Evolutionary conservation across 2,113 vertebrate genomes (phyloP).

Genomic region (Plecturocebus donacophilus): DNA sequence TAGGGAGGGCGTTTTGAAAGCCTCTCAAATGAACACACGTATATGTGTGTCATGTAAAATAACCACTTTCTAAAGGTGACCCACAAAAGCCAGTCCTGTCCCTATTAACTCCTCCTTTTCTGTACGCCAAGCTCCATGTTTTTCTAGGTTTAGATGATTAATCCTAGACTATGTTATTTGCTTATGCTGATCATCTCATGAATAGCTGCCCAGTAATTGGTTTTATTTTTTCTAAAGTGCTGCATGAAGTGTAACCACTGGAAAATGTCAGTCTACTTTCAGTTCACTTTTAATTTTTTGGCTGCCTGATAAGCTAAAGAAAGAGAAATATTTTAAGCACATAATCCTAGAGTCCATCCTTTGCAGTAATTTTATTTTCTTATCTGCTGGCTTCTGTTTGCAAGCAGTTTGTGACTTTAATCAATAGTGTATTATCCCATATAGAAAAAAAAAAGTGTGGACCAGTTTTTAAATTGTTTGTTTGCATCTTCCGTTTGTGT

Average conservation of each 20-base stretch:
- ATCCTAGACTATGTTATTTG: constrained; percentile 45
- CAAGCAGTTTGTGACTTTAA: not conserved
- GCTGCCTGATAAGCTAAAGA: constrained; percentile 41
- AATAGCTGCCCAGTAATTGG: constrained; percentile 51
- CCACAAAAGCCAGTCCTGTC: not conserved
- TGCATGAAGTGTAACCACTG: not conserved
- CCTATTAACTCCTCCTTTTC: not conserved
- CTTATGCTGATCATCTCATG: constrained; percentile 38
- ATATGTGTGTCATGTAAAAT: not conserved
- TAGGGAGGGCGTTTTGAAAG: not conserved
- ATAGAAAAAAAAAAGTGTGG: not conserved
- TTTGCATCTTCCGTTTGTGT: not conserved
- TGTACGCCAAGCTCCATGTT: not conserved
- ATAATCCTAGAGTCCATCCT: not conserved
- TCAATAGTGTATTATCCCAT: not conserved
- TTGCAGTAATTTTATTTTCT: constrained; percentile 35
- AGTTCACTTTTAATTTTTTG: constrained; percentile 26
- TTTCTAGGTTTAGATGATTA: constrained; percentile 2
- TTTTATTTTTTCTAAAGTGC: constrained; percentile 47
- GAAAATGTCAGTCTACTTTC: not conserved
- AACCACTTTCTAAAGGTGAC: not conserved
- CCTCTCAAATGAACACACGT: not conserved
- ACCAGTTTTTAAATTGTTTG: not conserved
- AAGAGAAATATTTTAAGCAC: constrained; percentile 9
- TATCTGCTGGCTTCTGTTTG: constrained; percentile 3